Evolutionary conservation across 2,113 vertebrate species (phyloP).

Genomic region (Ictalurus punctatus): DNA sequence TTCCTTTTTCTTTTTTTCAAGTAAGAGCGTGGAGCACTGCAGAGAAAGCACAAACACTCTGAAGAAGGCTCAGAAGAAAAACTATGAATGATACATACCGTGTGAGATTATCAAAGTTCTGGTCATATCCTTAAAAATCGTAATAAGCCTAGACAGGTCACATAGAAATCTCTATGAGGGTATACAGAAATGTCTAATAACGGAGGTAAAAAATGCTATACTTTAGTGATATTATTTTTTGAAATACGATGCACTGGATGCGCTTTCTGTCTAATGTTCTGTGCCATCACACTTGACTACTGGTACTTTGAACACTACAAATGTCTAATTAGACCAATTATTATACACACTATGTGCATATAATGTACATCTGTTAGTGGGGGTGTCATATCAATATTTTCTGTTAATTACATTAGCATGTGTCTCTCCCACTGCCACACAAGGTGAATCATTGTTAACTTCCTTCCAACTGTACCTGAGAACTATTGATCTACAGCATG

Average conservation of each 20-base stretch:
- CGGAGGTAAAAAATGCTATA: neutral
- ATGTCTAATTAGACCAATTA: neutral
- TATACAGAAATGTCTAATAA: neutral
- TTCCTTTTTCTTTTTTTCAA: constrained; percentile 42
- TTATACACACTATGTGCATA: neutral
- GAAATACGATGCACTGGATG: neutral
- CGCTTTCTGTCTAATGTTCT: neutral
- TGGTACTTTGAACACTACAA: neutral
- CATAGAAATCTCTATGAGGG: neutral
- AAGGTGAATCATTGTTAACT: constrained; percentile 86
- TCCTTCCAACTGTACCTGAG: constrained; percentile 88
- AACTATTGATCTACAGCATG: constrained; percentile 92
- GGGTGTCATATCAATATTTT: constrained; percentile 63
- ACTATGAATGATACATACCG: constrained; percentile 27
- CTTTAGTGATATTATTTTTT: neutral
- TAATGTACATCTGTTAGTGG: neutral
- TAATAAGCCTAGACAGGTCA: neutral
- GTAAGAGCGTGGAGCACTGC: constrained; percentile 47
- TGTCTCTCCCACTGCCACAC: constrained; percentile 65
- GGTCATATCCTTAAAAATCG: neutral
- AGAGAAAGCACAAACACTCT: neutral
- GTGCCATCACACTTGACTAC: neutral
- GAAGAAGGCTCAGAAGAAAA: neutral
- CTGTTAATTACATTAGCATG: constrained; percentile 76
- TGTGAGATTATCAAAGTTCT: constrained; percentile 13